Base-by-base conservation (phyloP, 2,113 vertebrate species). In the Octodon degus region DNA sequence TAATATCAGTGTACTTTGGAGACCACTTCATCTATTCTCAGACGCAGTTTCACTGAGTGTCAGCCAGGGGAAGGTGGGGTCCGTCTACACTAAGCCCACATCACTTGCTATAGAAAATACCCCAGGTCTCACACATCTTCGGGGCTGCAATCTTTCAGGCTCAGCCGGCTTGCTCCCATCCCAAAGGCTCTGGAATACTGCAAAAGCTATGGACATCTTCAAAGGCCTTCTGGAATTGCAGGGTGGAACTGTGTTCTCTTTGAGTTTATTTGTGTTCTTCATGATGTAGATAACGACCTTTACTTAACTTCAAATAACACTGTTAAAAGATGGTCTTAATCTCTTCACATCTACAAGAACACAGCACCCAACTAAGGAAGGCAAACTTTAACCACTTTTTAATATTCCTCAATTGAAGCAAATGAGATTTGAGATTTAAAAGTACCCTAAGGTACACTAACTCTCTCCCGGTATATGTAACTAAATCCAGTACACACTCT, bases 161-260 rank as follows among this genome's bases (percentile, higher is more conserved):
- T 85, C 87, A 87, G 68, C 22, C 24, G 43, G 14, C 53, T 76
- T 40, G 10, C 50, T 53, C 81, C 43, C 53, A 70, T 58, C 32
- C 89, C 93, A 40, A 89, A 89, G 43, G 16, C 80, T 92, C 62
- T 91, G 93, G 55, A 84, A 70, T 50, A 72, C 32, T 62, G 90
- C 86, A 93, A 96, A 95, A 22, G 30, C 77, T 24, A 43, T 25
- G 43, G 53, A 68, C 86, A 65, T 88, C 65, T 95, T 95, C 90
- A 94, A 92, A 97, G 81, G 5, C 50, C 74, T 62, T 95, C 95
- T 37, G 20, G 93, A 85, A 96, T 88, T 93, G 53, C 65, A 74
- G 62, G 77, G 60, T 47, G 25, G 82, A 91, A 70, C 62, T 67
- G 37, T 74, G 50, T 76, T 93, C 82, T 83, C 87, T 62, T 3